A percentile compares a stretch with the other conserved stretches of the same genome.
Evolutionary conservation across 2,113 vertebrate genomes (phyloP).

Genomic region (Heteronetta atricapilla): DNA sequence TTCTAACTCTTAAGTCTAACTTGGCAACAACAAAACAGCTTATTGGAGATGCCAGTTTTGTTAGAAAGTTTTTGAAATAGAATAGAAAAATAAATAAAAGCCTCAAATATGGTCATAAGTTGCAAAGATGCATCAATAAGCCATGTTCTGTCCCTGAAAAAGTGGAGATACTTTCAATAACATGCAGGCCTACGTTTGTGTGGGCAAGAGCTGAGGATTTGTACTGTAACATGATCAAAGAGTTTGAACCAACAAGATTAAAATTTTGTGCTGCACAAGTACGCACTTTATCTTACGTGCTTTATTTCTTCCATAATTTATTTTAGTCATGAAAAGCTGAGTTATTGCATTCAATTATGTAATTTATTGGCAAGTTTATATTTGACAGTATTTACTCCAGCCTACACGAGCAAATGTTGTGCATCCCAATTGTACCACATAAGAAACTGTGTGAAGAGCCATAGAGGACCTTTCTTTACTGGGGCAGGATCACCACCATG

Average conservation of each 20-base stretch:
- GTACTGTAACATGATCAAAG: slow-evolving; percentile 83
- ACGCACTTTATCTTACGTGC: background rate
- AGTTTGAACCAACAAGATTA: slow-evolving; percentile 83
- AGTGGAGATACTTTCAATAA: slow-evolving; percentile 87
- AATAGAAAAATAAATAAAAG: slow-evolving; percentile 84
- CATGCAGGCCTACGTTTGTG: slow-evolving; percentile 87
- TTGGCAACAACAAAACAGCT: slow-evolving; percentile 86
- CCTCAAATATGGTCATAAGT: slow-evolving; percentile 78
- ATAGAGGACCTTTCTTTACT: background rate
- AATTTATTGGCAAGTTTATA: background rate
- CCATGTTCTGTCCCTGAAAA: slow-evolving; percentile 87
- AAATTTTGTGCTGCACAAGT: slow-evolving; percentile 83
- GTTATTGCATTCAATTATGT: background rate
- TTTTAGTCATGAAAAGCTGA: background rate
- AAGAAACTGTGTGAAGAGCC: background rate
- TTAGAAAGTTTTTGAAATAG: slow-evolving; percentile 81
- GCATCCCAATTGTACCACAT: no score
- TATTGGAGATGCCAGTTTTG: slow-evolving; percentile 83
- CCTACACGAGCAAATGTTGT: background rate
- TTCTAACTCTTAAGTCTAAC: slow-evolving; percentile 74
- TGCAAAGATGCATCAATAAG: slow-evolving; percentile 85
- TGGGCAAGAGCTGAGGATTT: slow-evolving; percentile 87
- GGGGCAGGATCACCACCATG: no score
- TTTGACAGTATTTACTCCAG: background rate
- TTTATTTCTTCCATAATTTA: background rate